phyloP scores from a whole-genome alignment of 2,888 invertebrate species.

The Allygus modestus region DNA sequence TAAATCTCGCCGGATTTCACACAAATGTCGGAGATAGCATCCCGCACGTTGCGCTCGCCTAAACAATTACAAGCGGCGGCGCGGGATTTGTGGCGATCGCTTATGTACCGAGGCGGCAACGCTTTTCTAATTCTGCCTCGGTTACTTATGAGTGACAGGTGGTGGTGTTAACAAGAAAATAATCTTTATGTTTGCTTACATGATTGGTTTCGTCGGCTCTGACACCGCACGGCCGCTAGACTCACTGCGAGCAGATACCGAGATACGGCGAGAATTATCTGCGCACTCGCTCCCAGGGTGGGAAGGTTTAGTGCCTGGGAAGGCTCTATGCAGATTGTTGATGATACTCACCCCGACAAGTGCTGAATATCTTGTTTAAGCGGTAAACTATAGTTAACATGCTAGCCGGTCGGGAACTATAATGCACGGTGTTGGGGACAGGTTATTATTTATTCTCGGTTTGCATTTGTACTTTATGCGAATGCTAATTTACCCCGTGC shows the following conservation, averaged over 20 bases:
- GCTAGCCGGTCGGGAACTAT: neutral
- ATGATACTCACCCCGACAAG: neutral
- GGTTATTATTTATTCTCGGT: neutral
- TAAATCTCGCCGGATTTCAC: conserved; percentile 65
- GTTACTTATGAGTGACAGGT: conserved; percentile 53
- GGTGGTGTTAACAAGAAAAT: conserved; percentile 52
- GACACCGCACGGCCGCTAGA: neutral
- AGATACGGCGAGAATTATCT: neutral
- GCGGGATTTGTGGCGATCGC: conserved; percentile 43
- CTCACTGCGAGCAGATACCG: too few species aligned
- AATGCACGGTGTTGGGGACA: neutral
- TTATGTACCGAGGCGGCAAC: conserved; percentile 50
- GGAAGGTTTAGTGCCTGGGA: neutral
- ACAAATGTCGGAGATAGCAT: conserved; percentile 61
- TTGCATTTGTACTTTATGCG: neutral
- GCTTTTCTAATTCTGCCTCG: conserved; percentile 57
- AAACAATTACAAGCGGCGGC: conserved; percentile 43
- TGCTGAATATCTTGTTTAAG: conserved; percentile 29
- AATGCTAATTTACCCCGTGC: neutral
- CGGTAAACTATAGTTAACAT: conserved; percentile 2
- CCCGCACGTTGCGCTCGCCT: conserved; percentile 51
- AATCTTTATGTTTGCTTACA: conserved; percentile 54
- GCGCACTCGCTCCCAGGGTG: neutral
- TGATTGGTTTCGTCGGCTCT: conserved; percentile 39
- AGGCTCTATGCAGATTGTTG: neutral